Evolutionary conservation across 2,888 invertebrate genomes (phyloP).

Genomic region (Drosophila gaucha): DNA sequence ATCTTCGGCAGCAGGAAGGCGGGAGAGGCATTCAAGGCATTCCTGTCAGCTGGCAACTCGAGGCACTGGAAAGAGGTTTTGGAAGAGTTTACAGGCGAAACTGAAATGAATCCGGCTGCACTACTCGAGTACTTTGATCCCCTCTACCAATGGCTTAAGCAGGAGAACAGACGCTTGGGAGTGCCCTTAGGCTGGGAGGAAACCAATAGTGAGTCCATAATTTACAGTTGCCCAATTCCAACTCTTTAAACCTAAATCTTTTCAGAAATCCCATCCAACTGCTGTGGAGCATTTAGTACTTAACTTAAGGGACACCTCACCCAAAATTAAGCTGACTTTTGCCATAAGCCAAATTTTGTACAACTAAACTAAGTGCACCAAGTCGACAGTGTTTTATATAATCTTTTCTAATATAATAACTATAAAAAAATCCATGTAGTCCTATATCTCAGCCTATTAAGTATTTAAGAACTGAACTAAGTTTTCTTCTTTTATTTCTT

Average conservation of each 20-base stretch:
- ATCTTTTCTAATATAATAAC: background rate
- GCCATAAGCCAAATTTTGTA: background rate
- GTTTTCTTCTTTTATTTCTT: background rate
- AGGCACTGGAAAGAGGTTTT: constrained; percentile 93
- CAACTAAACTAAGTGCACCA: background rate
- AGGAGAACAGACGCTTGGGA: constrained; percentile 89
- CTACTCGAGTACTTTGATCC: constrained; percentile 93
- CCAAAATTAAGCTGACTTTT: background rate
- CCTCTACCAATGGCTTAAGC: constrained; percentile 89
- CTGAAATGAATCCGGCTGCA: constrained; percentile 90
- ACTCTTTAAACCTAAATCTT: constrained; percentile 5
- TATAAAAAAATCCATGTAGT: background rate
- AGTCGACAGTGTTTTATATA: background rate
- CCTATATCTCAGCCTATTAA: background rate
- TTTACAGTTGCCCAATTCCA: background rate
- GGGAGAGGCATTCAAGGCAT: constrained; percentile 89
- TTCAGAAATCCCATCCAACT: constrained; percentile 73
- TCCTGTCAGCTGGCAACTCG: constrained; percentile 89
- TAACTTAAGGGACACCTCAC: constrained; percentile 15
- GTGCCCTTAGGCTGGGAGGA: constrained; percentile 87
- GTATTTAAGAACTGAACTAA: background rate
- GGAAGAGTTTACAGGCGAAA: constrained; percentile 91
- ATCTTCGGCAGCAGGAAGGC: constrained; percentile 93
- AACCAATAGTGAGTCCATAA: constrained; percentile 82
- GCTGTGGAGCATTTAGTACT: constrained; percentile 67